Base-by-base conservation (phyloP, 1,140 invertebrate genomes). In the Dendrolimus punctatus region DNA sequence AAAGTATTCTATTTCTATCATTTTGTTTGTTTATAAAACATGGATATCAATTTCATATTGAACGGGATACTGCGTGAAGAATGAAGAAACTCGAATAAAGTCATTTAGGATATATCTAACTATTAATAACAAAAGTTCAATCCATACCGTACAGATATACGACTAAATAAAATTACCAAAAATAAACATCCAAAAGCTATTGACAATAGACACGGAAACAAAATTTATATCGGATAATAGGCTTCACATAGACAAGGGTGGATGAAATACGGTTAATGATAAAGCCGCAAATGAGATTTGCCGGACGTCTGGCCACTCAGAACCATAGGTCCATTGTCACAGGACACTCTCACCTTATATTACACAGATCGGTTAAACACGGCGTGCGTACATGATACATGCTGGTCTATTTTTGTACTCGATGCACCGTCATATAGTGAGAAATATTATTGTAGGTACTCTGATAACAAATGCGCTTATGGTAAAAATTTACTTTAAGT, bases 261-360 rank as follows among this genome's bases (percentile, higher is more conserved):
- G 62, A 73, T 76, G 78, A 78, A 85, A 84, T 78, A 76, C 79
- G 73, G 80, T 83, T 86, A 84, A 86, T 86, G 83, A 86, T 86
- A 86, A 86, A 81, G 81, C 83, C 80, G 81, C 83, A 84, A 86
- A 86, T 84, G 80, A 86, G 83, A 86, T 86, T 86, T 86, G 80
- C 78, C 68, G 77, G 80, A 77, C 80, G 76, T 66, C 71, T 77
- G 80, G 74, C 77, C 79, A 85, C 82, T 85, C 80, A 68, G 77
- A 80, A 77, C 69, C 72, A 66, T 68, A 66, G 67, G 54, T 49
- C 74, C 51, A 84, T 84, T 84, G 82, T 84, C 66, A 79, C 67
- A 71, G 73, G 69, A 80, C 73, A 83, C 80, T 85, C 78, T 85
- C 80, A 85, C 82, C 82, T 85, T 84, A 76, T 71, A 80, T 73